Conservation (phyloP, 2,888 invertebrate genomes). For the Lydus trimaculatus region DNA sequence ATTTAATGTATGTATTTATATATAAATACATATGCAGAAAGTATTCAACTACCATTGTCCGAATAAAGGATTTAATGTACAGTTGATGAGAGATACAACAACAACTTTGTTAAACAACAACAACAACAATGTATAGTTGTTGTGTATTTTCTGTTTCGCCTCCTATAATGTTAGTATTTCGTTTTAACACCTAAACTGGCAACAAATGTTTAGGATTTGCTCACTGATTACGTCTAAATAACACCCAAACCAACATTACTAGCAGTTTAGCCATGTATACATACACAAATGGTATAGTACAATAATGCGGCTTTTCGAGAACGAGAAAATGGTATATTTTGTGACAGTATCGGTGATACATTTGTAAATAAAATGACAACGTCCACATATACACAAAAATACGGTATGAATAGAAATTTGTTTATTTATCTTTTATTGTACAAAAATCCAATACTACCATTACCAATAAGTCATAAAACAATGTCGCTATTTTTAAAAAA, state of each 20-base stretch:
- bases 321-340: background rate
- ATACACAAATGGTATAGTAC: background rate
- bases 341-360: background rate
- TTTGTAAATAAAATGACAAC: background rate
- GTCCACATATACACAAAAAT: background rate
- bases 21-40: background rate
- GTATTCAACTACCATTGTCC: background rate
- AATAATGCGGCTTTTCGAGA: background rate
- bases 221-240: slow-evolving; percentile 7
- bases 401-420: background rate
- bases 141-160: background rate
- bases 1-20: background rate
- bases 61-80: background rate
- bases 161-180: background rate
- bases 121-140: background rate
- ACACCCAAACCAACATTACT: background rate
- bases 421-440: no score
- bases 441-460: no score
- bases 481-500: no score
- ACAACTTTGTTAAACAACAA: background rate
- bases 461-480: no score
- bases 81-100: background rate
- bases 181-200: slow-evolving; percentile 5
- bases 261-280: background rate
- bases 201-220: slow-evolving; percentile 5